Evolutionary conservation across 1,140 invertebrate genomes (phyloP).

Genomic region (Eciton burchellii): DNA sequence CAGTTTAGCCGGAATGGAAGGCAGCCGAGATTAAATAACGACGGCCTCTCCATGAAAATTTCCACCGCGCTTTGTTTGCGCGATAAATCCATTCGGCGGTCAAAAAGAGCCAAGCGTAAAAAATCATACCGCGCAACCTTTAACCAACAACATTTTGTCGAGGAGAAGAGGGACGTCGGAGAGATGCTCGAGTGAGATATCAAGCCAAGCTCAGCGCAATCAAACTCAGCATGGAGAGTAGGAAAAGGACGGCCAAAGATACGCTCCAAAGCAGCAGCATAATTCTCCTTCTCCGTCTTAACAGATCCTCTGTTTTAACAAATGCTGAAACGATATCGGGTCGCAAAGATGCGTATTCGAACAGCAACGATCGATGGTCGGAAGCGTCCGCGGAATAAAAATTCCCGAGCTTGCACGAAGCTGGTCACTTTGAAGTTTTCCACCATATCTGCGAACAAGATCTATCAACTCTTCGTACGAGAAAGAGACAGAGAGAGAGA

Average conservation of each 20-base stretch:
- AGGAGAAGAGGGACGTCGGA: background rate
- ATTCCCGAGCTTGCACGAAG: slow-evolving; percentile 27
- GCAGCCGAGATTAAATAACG: background rate
- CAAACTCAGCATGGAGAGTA: background rate
- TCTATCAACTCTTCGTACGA: slow-evolving; percentile 64
- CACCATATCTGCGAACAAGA: slow-evolving; percentile 59
- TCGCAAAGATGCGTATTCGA: slow-evolving; percentile 47
- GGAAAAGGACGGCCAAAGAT: slow-evolving; percentile 2
- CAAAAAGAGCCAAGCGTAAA: background rate
- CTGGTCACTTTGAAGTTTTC: slow-evolving; percentile 46
- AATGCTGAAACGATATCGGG: slow-evolving; percentile 38
- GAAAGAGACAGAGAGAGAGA: too few species aligned
- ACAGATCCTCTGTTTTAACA: slow-evolving; percentile 41
- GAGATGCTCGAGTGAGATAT: slow-evolving; percentile 15
- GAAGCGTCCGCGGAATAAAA: slow-evolving; percentile 30
- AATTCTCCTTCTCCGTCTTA: slow-evolving; percentile 28
- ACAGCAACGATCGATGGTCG: slow-evolving; percentile 29
- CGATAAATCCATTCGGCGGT: background rate
- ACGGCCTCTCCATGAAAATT: background rate
- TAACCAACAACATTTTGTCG: background rate
- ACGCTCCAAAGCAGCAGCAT: slow-evolving; percentile 31
- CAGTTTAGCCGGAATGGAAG: slow-evolving; percentile 1
- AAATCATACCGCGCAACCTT: background rate
- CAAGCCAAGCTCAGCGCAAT: background rate
- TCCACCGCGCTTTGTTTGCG: background rate